These are phyloP conservation scores for Burhinus bistriatus DNA, from an alignment of 2,113 vertebrate species.

Conservation along the genomic window DNA sequence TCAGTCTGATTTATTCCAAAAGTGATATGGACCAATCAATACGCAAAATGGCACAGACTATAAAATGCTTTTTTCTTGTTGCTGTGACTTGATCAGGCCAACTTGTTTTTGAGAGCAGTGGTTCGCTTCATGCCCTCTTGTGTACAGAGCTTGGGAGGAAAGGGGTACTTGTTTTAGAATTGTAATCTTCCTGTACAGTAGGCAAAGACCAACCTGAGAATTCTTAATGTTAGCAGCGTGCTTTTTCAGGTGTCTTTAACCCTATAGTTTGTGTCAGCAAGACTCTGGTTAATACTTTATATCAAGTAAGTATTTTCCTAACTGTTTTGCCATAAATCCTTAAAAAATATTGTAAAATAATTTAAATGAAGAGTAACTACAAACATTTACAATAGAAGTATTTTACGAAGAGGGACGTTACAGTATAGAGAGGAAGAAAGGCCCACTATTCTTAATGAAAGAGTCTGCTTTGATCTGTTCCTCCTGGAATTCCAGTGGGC, in stretches of 20 bases:
- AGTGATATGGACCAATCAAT: fast-evolving
- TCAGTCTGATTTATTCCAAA: neutral
- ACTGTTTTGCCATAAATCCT: neutral
- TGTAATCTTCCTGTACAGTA: neutral
- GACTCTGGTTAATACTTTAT: neutral
- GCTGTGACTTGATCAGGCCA: neutral
- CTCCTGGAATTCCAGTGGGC: slow-evolving; percentile 20
- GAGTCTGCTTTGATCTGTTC: slow-evolving; percentile 46
- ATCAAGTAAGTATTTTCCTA: neutral
- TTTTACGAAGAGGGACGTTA: neutral
- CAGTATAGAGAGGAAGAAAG: neutral
- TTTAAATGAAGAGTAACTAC: neutral
- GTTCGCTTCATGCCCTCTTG: neutral
- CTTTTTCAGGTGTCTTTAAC: neutral
- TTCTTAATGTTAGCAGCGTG: neutral
- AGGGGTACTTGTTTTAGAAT: neutral
- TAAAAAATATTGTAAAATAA: neutral
- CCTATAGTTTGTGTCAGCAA: neutral
- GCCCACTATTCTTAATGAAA: neutral
- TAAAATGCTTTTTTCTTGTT: neutral
- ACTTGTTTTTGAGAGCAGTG: fast-evolving
- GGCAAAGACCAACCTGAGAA: neutral
- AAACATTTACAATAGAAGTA: neutral
- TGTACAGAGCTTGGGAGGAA: neutral
- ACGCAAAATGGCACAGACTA: neutral